Evolutionary conservation across 2,888 invertebrate genomes (phyloP).

Genomic region (Chymomyza procnemis): DNA sequence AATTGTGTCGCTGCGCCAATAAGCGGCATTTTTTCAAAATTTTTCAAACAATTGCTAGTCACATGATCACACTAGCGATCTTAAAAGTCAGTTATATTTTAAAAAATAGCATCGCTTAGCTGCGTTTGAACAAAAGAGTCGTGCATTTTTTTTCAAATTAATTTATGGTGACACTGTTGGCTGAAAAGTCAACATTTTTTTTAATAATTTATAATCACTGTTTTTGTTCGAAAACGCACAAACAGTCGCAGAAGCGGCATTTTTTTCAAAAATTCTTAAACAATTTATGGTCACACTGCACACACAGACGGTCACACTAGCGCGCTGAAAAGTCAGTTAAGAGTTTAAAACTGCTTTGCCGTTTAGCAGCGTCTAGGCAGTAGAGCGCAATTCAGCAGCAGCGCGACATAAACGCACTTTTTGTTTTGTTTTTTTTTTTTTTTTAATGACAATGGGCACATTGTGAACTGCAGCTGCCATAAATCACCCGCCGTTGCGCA

Average conservation of each 20-base stretch:
- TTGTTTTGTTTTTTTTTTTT: slow-evolving; percentile 23
- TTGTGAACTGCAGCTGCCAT: slow-evolving; percentile 42
- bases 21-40: too few relatives aligned
- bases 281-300: not conserved
- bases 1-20: too few relatives aligned
- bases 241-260: slow-evolving; percentile 62
- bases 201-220: not conserved
- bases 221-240: not conserved
- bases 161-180: too few relatives aligned
- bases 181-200: too few relatives aligned
- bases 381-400: not conserved
- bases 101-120: too few relatives aligned
- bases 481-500: slow-evolving; percentile 51
- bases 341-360: slow-evolving; percentile 36
- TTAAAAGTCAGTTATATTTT: too few relatives aligned
- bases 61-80: too few relatives aligned
- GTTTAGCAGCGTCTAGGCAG: not conserved
- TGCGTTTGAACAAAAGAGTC: too few relatives aligned
- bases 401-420: not conserved
- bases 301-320: not conserved
- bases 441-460: slow-evolving; percentile 7
- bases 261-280: too few relatives aligned
- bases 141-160: too few relatives aligned
- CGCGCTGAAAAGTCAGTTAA: slow-evolving; percentile 52
- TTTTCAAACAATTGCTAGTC: too few relatives aligned